Evolutionary conservation across 2,888 invertebrate species (phyloP).

Genomic region (Lochmaea crataegi): DNA sequence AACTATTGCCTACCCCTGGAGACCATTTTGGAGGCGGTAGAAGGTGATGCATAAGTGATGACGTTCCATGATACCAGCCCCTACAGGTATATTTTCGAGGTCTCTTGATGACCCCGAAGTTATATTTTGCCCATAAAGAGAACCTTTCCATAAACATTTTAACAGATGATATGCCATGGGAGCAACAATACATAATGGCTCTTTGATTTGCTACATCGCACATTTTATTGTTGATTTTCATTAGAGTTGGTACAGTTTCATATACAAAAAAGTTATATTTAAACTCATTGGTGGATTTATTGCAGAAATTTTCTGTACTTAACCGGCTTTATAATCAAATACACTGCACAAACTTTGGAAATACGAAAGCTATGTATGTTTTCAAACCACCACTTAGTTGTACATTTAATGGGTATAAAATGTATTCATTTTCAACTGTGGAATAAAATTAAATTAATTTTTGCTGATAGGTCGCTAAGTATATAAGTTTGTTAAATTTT

Average conservation of each 20-base stretch:
- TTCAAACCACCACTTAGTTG: background rate
- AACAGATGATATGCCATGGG: slow-evolving; percentile 25
- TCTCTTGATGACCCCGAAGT: slow-evolving; percentile 47
- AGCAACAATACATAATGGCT: slow-evolving; percentile 32
- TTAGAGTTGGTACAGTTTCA: too few species aligned
- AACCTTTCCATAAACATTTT: slow-evolving; percentile 43
- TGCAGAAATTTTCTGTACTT: too few species aligned
- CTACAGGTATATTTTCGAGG: slow-evolving; percentile 46
- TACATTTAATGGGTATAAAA: background rate
- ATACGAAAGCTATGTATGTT: background rate
- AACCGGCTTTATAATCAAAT: too few species aligned
- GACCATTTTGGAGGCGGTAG: slow-evolving; percentile 68
- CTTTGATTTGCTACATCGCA: slow-evolving; percentile 37
- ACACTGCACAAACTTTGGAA: too few species aligned
- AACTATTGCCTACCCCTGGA: slow-evolving; percentile 63
- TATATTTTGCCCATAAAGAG: slow-evolving; percentile 38
- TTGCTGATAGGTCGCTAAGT: background rate
- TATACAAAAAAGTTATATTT: too few species aligned
- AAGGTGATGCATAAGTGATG: slow-evolving; percentile 71
- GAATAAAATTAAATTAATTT: background rate
- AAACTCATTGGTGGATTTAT: too few species aligned
- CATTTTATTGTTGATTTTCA: background rate
- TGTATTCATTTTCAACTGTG: background rate
- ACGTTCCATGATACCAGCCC: slow-evolving; percentile 63
- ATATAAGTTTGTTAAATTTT: background rate